phyloP scores from a whole-genome alignment of 2,113 vertebrate species.

The Sphyrna mokarran region DNA sequence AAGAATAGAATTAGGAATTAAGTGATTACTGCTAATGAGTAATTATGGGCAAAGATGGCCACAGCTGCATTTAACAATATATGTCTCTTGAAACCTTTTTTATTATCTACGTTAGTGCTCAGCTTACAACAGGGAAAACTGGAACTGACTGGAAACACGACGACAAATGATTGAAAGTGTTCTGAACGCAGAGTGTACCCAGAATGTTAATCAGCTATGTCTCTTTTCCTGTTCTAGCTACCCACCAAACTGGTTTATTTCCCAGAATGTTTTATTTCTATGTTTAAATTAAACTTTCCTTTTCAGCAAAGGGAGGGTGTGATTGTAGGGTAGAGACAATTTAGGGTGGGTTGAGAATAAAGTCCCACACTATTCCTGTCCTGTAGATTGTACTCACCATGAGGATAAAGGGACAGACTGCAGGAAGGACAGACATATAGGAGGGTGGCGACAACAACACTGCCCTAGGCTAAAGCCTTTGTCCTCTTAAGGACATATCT shows the following conservation, averaged over 20 bases:
- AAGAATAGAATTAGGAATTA: background rate
- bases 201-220: background rate
- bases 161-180: background rate
- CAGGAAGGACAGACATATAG: too few species aligned
- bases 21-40: background rate
- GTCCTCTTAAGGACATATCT: too few species aligned
- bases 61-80: background rate
- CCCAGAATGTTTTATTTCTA: background rate
- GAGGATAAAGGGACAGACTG: too few species aligned
- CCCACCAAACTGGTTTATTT: background rate
- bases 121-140: background rate
- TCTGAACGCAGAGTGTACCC: background rate
- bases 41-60: background rate
- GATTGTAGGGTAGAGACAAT: background rate
- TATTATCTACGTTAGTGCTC: background rate
- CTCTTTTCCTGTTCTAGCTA: background rate
- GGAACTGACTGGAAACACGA: background rate
- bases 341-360: too few species aligned
- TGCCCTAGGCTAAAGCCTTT: too few species aligned
- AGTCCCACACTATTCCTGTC: background rate
- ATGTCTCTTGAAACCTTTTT: background rate
- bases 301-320: background rate
- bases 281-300: background rate
- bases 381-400: too few species aligned
- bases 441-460: too few species aligned